These are phyloP conservation scores for Pheucticus melanocephalus DNA, from an alignment of 2,113 vertebrate genomes.

Conservation along the genomic window DNA sequence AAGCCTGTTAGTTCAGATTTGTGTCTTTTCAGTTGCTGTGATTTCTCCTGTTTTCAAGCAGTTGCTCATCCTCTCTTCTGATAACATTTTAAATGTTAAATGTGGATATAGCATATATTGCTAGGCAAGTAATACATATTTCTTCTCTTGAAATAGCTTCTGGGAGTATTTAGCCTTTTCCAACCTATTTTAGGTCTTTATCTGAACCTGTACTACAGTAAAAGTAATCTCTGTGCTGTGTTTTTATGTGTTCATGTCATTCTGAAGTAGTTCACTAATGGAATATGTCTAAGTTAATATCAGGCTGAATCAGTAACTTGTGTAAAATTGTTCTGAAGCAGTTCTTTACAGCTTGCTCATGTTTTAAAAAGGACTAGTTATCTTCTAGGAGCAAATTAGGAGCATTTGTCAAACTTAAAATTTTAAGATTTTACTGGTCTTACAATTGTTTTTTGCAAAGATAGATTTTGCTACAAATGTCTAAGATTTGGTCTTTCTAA, in stretches of 20 bases:
- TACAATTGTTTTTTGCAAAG: not conserved
- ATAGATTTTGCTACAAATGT: not conserved
- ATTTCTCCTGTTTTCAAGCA: not conserved
- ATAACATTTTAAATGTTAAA: slow-evolving; percentile 12
- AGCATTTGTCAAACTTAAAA: not conserved
- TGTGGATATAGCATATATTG: not conserved
- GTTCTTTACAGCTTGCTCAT: not conserved
- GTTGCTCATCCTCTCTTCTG: not conserved
- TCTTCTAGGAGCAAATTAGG: not conserved
- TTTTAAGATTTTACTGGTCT: not conserved
- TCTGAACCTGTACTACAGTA: not conserved
- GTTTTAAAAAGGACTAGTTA: not conserved
- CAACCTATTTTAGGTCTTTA: not conserved
- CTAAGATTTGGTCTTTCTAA: not conserved
- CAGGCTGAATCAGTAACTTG: not conserved
- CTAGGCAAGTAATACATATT: not conserved
- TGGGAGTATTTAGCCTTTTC: slow-evolving; percentile 15
- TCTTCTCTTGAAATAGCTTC: not conserved
- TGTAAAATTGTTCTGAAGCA: not conserved
- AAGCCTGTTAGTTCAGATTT: not conserved
- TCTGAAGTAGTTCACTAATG: not conserved
- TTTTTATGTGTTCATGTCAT: not conserved
- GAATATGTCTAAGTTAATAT: not conserved
- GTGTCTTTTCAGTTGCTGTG: not conserved
- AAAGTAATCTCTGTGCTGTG: not conserved